Base-by-base conservation (phyloP, 1,140 invertebrate species). In the Lucilia cuprina region DNA sequence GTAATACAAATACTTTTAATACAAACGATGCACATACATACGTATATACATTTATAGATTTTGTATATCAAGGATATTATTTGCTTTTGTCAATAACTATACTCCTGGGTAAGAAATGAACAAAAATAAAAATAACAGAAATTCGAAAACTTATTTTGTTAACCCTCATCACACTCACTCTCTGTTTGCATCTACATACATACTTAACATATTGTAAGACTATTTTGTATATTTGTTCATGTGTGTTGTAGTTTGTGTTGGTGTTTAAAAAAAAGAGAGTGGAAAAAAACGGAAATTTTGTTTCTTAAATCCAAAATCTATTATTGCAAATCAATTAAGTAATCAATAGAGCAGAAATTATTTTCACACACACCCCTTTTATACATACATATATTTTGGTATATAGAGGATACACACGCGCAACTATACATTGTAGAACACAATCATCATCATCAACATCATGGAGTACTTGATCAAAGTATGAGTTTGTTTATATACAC, bases 341-440 rank as follows among this genome's bases (percentile, higher is more conserved):
- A 89, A 88, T 89, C 88, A 88, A 89, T 89, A 88, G 88, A 86
- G 87, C 88, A 89, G 88, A 89, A 89, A 86, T 89, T 89, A 83
- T 70, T 34, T 10, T 47, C 25, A 65, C 49, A 83, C 49, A 83
- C 10, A 47, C 65, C 19, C 65, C 13, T n/a, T 19, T 21, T 47
- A 35, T 70, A 70, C n/a, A 70, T 19, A 5, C n/a, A 21, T 70
- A 70, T 70, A n/a, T 65, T 19, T 0, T 12, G 25, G 49, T 49
- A 30, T 30, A 30, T 30, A 30, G 25, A 30, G 25, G 25, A 41
- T 2, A 60, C 55, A 80, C 9, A 30, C 12, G 41, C 35, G 77
- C 41, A 41, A 41, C 41, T 8, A 41, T 41, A 41, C 41, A 35
- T 30, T 2, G 19, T 80, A 80, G 14, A n/a, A 60, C 50, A 25